These are phyloP conservation scores for Microtus oregoni DNA, from an alignment of 2,113 vertebrate species.

Conservation along the genomic window DNA sequence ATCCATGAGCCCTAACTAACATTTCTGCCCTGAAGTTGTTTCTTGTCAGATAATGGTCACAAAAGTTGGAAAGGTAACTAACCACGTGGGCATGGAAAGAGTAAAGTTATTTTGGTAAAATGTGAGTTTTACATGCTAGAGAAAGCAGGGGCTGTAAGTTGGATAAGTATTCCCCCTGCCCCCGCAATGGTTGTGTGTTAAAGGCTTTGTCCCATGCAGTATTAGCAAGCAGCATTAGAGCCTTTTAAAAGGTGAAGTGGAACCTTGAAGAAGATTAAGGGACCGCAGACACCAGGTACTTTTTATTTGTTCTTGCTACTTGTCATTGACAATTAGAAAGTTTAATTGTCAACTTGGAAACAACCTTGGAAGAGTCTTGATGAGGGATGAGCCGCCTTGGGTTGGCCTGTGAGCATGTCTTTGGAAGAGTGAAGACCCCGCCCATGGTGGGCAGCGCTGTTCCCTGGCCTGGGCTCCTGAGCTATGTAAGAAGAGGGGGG, in stretches of 20 bases:
- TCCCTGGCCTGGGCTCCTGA: neutral
- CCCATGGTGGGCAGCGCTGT: neutral
- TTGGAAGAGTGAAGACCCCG: neutral
- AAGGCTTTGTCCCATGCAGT: neutral
- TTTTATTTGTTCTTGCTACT: neutral
- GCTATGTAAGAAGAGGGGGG: no score
- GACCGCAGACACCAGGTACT: neutral
- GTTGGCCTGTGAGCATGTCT: neutral
- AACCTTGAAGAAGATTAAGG: neutral
- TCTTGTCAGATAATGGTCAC: neutral
- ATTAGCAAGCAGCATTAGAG: neutral
- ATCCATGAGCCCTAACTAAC: neutral
- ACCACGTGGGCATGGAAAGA: neutral
- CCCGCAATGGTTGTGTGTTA: neutral
- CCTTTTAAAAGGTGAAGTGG: neutral
- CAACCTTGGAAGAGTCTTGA: neutral
- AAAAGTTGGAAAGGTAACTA: neutral
- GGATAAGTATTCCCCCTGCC: accelerated
- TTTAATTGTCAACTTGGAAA: neutral
- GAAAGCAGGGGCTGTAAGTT: neutral
- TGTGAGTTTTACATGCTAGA: neutral
- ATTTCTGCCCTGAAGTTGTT: neutral
- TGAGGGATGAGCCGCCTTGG: neutral
- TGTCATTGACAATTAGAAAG: neutral
- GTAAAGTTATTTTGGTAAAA: neutral